A percentile compares a stretch with the other conserved stretches of the same genome.
Evolutionary conservation across 1,140 invertebrate species (phyloP).

Genomic region (Proctacanthus coquilletti): DNA sequence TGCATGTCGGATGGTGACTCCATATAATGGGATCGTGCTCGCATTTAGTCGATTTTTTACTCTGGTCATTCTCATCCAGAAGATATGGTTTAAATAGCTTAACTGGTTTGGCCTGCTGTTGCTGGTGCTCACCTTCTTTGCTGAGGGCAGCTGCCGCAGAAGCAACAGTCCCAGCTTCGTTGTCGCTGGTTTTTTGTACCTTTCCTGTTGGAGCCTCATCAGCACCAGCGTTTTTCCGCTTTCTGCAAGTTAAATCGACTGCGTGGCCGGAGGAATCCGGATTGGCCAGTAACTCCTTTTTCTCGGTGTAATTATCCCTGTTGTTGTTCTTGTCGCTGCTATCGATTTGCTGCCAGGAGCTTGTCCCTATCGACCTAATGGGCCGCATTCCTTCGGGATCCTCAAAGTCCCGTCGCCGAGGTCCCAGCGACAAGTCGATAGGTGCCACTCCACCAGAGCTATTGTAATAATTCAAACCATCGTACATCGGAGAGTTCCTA

Average conservation of each 20-base stretch:
- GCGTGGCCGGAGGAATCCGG: slow-evolving; percentile 3
- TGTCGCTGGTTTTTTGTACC: slow-evolving; percentile 11
- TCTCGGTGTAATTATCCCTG: background rate
- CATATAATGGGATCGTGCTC: slow-evolving; percentile 19
- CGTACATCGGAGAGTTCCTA: no score
- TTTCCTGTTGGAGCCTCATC: slow-evolving; percentile 10
- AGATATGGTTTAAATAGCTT: slow-evolving; percentile 55
- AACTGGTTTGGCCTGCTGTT: slow-evolving; percentile 30
- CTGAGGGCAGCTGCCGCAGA: background rate
- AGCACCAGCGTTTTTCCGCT: slow-evolving; percentile 16
- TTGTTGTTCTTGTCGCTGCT: background rate
- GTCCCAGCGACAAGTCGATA: slow-evolving; percentile 22
- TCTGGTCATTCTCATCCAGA: slow-evolving; percentile 34
- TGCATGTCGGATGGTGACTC: slow-evolving; percentile 16
- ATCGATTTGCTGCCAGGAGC: slow-evolving; percentile 1
- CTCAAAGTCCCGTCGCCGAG: slow-evolving; percentile 2
- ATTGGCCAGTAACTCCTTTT: background rate
- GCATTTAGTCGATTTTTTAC: slow-evolving; percentile 27
- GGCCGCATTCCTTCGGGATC: background rate
- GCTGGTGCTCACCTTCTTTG: slow-evolving; percentile 8
- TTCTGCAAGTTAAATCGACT: slow-evolving; percentile 23
- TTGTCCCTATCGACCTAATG: no score
- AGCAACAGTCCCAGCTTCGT: background rate
- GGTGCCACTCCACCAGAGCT: no score
- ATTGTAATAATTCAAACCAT: no score